phyloP scores from a whole-genome alignment of 2,888 invertebrate genomes.

The Cinara cedri region DNA sequence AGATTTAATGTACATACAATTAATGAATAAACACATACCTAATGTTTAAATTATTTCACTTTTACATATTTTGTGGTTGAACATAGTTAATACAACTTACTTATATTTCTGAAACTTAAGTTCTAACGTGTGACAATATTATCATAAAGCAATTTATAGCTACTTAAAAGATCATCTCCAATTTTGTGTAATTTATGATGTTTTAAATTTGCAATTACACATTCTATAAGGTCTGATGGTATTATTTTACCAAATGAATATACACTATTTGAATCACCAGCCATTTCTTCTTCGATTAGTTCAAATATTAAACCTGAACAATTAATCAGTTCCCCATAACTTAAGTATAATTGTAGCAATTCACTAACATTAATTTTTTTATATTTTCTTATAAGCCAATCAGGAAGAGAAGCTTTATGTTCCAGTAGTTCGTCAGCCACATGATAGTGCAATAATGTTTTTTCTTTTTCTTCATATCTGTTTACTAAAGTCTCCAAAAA shows the following conservation, averaged over 20 bases:
- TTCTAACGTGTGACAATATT: constrained; percentile 20
- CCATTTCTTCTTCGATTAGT: constrained; percentile 33
- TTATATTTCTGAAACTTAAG: neutral
- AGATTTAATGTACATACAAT: neutral
- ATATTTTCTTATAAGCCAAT: constrained; percentile 82
- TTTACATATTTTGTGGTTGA: neutral
- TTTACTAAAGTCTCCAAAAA: constrained; percentile 70
- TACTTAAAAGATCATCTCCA: constrained; percentile 26
- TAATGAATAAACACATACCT: constrained; percentile 7
- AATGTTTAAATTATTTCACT: neutral
- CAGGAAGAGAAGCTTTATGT: constrained; percentile 78
- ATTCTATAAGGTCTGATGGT: constrained; percentile 49
- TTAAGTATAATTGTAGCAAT: constrained; percentile 74
- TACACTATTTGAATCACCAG: no score
- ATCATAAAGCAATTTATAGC: constrained; percentile 40
- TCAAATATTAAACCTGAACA: constrained; percentile 67
- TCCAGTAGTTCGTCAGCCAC: constrained; percentile 77
- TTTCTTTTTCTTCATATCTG: constrained; percentile 68
- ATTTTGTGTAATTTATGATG: constrained; percentile 39
- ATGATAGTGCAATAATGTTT: constrained; percentile 71
- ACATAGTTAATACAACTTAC: neutral
- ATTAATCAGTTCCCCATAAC: constrained; percentile 72
- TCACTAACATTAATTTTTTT: constrained; percentile 79
- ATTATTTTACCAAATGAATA: constrained; percentile 33
- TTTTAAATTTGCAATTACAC: constrained; percentile 48